phyloP scores from a whole-genome alignment of 2,888 invertebrate species.

The Dyspetes luteomarginatus region DNA sequence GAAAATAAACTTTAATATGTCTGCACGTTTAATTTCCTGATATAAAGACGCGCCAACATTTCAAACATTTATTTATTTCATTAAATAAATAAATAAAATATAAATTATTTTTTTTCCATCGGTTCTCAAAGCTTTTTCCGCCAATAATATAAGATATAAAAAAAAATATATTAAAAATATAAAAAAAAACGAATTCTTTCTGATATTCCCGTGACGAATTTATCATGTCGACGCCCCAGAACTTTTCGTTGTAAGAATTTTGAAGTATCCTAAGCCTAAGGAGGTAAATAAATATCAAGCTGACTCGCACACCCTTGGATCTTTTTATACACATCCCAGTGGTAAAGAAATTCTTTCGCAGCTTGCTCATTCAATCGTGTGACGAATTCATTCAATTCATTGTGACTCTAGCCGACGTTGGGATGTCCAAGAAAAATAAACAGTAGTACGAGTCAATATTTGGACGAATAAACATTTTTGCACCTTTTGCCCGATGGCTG shows the following conservation, averaged over 20 bases:
- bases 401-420: slow-evolving; percentile 22
- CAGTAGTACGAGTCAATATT: slow-evolving; percentile 58
- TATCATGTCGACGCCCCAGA: slow-evolving; percentile 44
- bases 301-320: neutral
- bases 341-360: slow-evolving; percentile 45
- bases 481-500: slow-evolving; percentile 34
- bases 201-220: slow-evolving; percentile 51
- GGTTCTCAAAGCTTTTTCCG: neutral
- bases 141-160: neutral
- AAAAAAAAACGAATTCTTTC: neutral
- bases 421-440: slow-evolving; percentile 47
- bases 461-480: slow-evolving; percentile 45
- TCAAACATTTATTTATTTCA: too few relatives aligned
- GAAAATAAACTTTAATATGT: slow-evolving; percentile 17
- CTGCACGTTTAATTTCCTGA: too few relatives aligned
- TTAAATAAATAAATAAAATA: too few relatives aligned
- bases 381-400: slow-evolving; percentile 62
- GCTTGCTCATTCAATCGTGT: slow-evolving; percentile 48
- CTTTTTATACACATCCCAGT: neutral
- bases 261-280: neutral
- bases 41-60: too few relatives aligned
- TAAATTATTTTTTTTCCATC: too few relatives aligned
- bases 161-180: neutral
- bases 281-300: slow-evolving; percentile 54
- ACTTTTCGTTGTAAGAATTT: slow-evolving; percentile 14